A percentile compares a stretch with the other conserved stretches of the same genome.
Conservation (phyloP, 2,113 vertebrate species). For the Brachypteracias leptosomus region DNA sequence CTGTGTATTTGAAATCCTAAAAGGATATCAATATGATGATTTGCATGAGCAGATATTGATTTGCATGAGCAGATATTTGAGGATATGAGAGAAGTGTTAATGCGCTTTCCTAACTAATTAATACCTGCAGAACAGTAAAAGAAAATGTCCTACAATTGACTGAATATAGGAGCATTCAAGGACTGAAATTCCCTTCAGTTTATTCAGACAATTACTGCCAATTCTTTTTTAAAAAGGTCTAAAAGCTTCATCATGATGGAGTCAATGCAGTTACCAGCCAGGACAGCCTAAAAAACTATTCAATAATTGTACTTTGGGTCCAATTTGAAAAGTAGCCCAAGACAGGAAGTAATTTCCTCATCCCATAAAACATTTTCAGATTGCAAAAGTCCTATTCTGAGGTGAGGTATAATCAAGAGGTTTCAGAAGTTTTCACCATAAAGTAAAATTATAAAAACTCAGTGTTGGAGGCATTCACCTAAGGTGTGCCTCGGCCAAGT, state of each 20-base stretch:
- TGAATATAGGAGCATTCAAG: neutral
- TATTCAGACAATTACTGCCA: constrained; percentile 35
- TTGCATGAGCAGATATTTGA: neutral
- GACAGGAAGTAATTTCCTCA: constrained; percentile 33
- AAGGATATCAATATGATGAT: neutral
- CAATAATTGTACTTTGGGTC: neutral
- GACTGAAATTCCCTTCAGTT: neutral
- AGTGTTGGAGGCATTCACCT: neutral
- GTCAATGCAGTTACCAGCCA: neutral
- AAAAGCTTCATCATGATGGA: constrained; percentile 16
- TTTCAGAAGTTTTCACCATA: neutral
- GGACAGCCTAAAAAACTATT: neutral
- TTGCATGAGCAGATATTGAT: neutral
- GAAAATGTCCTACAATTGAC: neutral
- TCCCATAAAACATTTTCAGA: constrained; percentile 16
- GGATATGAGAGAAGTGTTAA: neutral
- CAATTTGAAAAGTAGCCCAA: constrained; percentile 39
- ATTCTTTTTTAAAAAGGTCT: neutral
- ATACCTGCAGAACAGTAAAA: neutral
- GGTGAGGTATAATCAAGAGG: neutral
- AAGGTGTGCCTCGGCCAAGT: neutral
- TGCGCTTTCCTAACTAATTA: neutral
- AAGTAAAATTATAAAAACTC: neutral
- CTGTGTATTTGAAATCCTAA: neutral
- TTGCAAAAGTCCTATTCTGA: neutral